These are phyloP conservation scores for Progne subis DNA, from an alignment of 2,113 vertebrate genomes.

Conservation along the genomic window DNA sequence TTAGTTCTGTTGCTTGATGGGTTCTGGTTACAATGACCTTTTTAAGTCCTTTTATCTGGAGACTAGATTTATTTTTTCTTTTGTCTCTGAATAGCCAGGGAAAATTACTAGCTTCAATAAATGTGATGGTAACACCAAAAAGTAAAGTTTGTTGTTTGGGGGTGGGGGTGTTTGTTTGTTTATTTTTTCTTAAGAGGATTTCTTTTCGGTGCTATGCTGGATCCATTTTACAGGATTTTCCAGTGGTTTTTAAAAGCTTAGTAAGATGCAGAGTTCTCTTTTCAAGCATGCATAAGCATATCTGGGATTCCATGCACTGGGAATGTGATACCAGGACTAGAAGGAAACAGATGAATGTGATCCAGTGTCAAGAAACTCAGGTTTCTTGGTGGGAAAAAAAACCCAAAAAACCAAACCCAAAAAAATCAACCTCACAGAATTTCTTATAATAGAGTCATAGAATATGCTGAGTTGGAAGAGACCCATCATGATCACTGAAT, in stretches of 20 bases:
- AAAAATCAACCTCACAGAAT: not conserved
- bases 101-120: not conserved
- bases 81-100: not conserved
- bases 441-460: not conserved
- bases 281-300: not conserved
- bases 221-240: not conserved
- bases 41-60: not conserved
- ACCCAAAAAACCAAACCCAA: no score
- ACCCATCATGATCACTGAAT: not conserved
- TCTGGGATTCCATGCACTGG: not conserved
- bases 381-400: not conserved
- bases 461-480: not conserved
- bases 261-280: not conserved
- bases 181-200: not conserved
- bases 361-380: not conserved
- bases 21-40: constrained; percentile 3
- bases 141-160: not conserved
- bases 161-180: not conserved
- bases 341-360: not conserved
- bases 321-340: not conserved
- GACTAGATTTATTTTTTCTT: not conserved
- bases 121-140: not conserved
- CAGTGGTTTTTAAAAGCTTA: not conserved
- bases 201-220: not conserved
- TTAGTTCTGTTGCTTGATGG: not conserved